Conservation (phyloP, 2,888 invertebrate species). For the Troglohyphantes excavatus region DNA sequence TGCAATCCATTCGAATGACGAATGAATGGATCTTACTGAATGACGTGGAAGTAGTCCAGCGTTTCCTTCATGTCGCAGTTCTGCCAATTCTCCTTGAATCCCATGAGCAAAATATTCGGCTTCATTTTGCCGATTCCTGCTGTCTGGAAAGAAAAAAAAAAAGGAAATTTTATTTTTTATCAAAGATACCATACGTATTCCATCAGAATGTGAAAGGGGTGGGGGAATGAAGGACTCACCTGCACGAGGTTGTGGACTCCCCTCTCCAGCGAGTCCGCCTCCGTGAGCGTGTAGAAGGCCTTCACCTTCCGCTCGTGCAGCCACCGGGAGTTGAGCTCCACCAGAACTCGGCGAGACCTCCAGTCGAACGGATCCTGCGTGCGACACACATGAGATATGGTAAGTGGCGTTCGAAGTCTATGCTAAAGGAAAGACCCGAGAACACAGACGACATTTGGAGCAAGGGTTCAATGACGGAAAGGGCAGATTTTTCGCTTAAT, state of each 20-base stretch:
- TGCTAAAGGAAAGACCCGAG: too few species aligned
- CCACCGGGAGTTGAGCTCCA: conserved; percentile 90
- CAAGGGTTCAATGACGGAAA: too few species aligned
- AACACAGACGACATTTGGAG: too few species aligned
- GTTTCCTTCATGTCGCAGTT: conserved; percentile 89
- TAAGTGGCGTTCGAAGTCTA: too few species aligned
- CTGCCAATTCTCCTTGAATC: conserved; percentile 97
- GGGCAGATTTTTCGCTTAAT: too few species aligned
- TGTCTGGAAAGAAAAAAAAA: too few species aligned
- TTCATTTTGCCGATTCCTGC: conserved; percentile 95
- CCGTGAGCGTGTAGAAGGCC: conserved; percentile 92
- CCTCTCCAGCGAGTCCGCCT: conserved; percentile 82
- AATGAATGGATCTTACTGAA: too few species aligned
- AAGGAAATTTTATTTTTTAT: too few species aligned
- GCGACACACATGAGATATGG: too few species aligned
- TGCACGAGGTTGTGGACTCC: conserved; percentile 93
- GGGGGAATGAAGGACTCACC: conserved; percentile 83
- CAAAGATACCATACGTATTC: too few species aligned
- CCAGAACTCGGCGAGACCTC: conserved; percentile 84
- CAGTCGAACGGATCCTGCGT: conserved; percentile 68
- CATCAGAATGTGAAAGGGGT: too few species aligned
- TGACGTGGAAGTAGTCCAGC: conserved; percentile 94
- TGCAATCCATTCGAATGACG: too few species aligned
- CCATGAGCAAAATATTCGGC: conserved; percentile 97
- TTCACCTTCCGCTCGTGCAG: conserved; percentile 90